Percentiles rank a stretch among this genome's conserved stretches.
Evolutionary conservation across 37 sponge, comb jelly and placozoan species (phyloP).

Genomic region (Tethya wilhelma): DNA sequence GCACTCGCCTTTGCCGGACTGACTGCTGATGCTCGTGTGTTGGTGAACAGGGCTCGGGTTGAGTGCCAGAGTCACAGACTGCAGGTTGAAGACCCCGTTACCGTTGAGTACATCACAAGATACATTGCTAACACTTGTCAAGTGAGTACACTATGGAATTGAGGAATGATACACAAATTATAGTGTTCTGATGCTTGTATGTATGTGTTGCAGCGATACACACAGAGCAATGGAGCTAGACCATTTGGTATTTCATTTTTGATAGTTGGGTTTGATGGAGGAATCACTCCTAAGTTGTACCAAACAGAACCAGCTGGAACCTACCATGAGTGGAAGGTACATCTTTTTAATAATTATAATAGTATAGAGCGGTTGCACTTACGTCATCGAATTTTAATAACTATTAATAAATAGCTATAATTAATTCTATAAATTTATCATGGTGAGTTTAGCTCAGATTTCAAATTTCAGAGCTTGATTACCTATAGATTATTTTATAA

Average conservation of each 20-base stretch:
- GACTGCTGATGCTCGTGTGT: slow-evolving; percentile 97
- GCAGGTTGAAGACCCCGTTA: slow-evolving; percentile 96
- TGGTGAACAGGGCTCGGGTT: slow-evolving; percentile 93
- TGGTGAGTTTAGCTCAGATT: too few relatives aligned
- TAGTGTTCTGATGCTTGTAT: too few relatives aligned
- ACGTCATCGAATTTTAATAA: too few relatives aligned
- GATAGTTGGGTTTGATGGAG: slow-evolving; percentile 96
- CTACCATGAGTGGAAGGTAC: slow-evolving; percentile 97
- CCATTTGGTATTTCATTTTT: slow-evolving; percentile 97
- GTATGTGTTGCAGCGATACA: slow-evolving; percentile 76
- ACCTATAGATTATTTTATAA: too few relatives aligned
- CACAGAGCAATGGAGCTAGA: slow-evolving; percentile 92
- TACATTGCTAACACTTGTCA: slow-evolving; percentile 91
- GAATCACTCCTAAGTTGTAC: slow-evolving; percentile 85
- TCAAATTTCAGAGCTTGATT: too few relatives aligned
- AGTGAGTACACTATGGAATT: slow-evolving; percentile 37
- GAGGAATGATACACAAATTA: not conserved
- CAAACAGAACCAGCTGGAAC: slow-evolving; percentile 98
- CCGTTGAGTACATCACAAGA: slow-evolving; percentile 96
- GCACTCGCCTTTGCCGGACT: slow-evolving; percentile 98
- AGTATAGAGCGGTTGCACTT: too few relatives aligned
- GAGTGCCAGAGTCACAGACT: slow-evolving; percentile 98
- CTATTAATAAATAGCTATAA: too few relatives aligned
- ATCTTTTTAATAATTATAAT: too few relatives aligned
- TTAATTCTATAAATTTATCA: too few relatives aligned